Base-by-base conservation (phyloP, 2,113 vertebrate genomes). In the Chaenogobius annularis region DNA sequence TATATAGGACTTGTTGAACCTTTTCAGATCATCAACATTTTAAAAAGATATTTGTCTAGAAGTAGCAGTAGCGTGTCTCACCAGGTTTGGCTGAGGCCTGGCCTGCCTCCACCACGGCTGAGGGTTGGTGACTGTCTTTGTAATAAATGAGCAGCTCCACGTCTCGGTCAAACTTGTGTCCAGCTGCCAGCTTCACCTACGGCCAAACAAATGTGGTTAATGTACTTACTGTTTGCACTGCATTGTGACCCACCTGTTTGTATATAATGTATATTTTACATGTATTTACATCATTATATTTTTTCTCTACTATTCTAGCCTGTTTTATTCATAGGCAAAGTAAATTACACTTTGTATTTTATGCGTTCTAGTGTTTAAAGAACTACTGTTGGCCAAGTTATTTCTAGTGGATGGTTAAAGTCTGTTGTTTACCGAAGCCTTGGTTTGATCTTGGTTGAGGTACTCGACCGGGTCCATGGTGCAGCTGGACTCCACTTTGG, bases 101-200 rank as follows among this genome's bases (percentile, higher is more conserved):
- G 63, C 89, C 90, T 40, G 75, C 81, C 85, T 96, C 95, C 78
- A 95, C 82, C 50, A 92, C 67, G 37, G 93, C 92, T 40, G 37
- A 40, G 37, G 37, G 37, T 5, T 40, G 37, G 37, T 40, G 37
- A 40, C 37, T 40, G 37, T 40, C 37, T 40, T 40, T 40, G 37
- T 40, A 40, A 40, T 40, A 40, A 40, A 40, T 81, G 80, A 96
- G 80, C 31, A 96, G 75, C 46, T 95, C 91, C 56, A 96, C 85
- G 20, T 95, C 92, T 37, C 87, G 77, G 65, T 95, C 93, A 89
- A 94, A 95, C 70, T 90, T 92, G 83, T 94, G 91, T 54, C 92
- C 94, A 72, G 91, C 82, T 50, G 91, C 84, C 90, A 96, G 79
- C 48, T 92, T 92, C 11, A 95, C 83, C 94, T 95, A 70, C 44